Evolutionary conservation across 2,797 vertebrate species (phyloP).

Genomic region (Vespertilio murinus): DNA sequence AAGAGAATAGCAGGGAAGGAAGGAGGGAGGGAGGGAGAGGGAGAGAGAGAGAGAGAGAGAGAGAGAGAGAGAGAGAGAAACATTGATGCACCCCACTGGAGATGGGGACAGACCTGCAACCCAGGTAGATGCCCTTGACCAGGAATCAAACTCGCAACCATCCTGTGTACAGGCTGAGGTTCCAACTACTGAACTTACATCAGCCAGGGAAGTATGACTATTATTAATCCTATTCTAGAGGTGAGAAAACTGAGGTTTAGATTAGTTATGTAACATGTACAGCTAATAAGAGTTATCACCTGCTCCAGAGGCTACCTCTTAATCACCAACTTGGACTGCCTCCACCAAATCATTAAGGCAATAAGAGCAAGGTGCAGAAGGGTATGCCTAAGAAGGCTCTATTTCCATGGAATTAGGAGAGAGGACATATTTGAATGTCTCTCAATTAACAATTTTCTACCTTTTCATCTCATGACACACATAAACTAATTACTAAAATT

Average conservation of each 20-base stretch:
- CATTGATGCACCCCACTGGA: no score
- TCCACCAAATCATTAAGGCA: background rate
- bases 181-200: no score
- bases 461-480: background rate
- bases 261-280: background rate
- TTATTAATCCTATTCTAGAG: background rate
- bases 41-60: no score
- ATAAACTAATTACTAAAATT: background rate
- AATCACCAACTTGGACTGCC: background rate
- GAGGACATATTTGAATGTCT: background rate
- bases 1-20: no score
- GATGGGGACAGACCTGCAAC: no score
- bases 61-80: no score
- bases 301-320: background rate
- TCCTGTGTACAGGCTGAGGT: no score
- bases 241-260: background rate
- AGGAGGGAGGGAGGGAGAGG: no score
- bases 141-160: no score
- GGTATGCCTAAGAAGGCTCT: background rate
- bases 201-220: background rate
- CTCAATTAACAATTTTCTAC: background rate
- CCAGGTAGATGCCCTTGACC: no score
- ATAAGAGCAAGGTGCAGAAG: background rate
- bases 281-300: background rate
- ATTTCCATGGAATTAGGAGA: background rate